Evolutionary conservation across 2,797 vertebrate species (phyloP).

Genomic region (Microctenopoma lineatum): DNA sequence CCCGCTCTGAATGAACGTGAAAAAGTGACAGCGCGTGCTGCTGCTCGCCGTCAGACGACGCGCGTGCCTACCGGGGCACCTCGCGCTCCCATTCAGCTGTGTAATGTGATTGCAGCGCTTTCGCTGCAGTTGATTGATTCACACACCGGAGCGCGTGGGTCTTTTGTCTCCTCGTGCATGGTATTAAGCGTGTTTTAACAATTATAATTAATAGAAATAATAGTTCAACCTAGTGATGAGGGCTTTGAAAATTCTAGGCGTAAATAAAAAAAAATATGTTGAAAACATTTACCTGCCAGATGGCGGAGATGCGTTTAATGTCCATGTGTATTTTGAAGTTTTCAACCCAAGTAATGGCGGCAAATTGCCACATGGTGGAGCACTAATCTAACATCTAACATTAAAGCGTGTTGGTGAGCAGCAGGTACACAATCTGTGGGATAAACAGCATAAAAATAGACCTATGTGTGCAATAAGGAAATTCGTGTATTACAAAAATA

Average conservation of each 20-base stretch:
- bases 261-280: background rate
- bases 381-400: slow-evolving; percentile 29
- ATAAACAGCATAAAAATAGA: background rate
- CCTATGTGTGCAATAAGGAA: background rate
- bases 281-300: background rate
- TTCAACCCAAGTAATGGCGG: slow-evolving; percentile 29
- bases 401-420: slow-evolving; percentile 26
- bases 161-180: slow-evolving; percentile 29
- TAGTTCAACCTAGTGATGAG: background rate
- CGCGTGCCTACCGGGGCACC: slow-evolving; percentile 49
- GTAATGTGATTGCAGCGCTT: slow-evolving; percentile 62
- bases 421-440: background rate
- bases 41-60: slow-evolving; percentile 32
- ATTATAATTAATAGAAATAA: background rate
- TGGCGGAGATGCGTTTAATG: background rate
- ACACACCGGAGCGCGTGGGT: slow-evolving; percentile 16
- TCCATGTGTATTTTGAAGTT: background rate
- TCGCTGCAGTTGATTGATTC: slow-evolving; percentile 63
- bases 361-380: slow-evolving; percentile 56
- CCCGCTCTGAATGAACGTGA: slow-evolving; percentile 65
- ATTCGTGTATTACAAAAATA: background rate
- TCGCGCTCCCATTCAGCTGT: slow-evolving; percentile 48
- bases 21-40: slow-evolving; percentile 66
- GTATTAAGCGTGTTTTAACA: background rate
- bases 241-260: background rate